Evolutionary conservation across 2,113 vertebrate genomes (phyloP).

Genomic region (Sardina pilchardus): DNA sequence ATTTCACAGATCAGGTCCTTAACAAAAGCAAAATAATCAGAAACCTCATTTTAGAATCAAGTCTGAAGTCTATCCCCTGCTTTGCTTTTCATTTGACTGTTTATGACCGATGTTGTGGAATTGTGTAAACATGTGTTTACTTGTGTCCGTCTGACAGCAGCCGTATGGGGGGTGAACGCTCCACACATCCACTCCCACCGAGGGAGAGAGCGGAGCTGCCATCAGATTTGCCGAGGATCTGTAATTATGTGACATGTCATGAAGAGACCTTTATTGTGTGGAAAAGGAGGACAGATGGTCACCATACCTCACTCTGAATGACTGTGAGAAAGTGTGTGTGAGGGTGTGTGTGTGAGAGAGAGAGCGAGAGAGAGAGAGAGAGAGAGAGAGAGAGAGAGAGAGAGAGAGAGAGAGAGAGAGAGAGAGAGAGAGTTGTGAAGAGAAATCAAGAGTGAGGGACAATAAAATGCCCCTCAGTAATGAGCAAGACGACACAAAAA

Average conservation of each 20-base stretch:
- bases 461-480: background rate
- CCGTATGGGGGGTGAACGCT: background rate
- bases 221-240: conserved; percentile 21
- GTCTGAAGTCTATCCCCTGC: background rate
- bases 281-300: conserved; percentile 68
- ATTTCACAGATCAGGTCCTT: background rate
- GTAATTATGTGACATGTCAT: conserved; percentile 60
- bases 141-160: background rate
- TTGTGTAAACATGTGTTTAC: background rate
- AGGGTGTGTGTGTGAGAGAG: conserved; percentile 20
- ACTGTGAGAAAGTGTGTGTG: conserved; percentile 24
- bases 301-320: conserved; percentile 50
- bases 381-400: background rate
- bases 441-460: background rate
- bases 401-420: background rate
- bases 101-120: background rate
- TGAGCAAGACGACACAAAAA: background rate
- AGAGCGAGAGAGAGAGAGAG: conserved; percentile 22
- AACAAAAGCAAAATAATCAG: background rate
- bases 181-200: background rate
- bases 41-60: background rate
- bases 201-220: background rate
- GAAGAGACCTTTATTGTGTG: conserved; percentile 55
- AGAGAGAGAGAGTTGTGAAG: background rate
- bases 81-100: background rate